Percentiles rank a stretch among this genome's conserved stretches.
Evolutionary conservation across 2,797 vertebrate genomes (phyloP).

Genomic region (Serranus cabrilla): DNA sequence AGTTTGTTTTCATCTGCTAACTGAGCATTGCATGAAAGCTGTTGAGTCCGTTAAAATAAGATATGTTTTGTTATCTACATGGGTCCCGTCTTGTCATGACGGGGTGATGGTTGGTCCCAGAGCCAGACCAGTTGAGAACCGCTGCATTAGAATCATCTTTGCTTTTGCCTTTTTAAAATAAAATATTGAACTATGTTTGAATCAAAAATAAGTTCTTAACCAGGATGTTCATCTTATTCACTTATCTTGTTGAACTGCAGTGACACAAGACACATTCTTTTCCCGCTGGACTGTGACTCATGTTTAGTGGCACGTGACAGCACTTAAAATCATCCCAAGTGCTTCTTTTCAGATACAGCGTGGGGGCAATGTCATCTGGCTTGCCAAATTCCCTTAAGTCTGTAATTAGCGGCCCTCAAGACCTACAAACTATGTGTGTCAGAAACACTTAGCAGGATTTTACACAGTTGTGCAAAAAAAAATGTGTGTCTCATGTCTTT

Average conservation of each 20-base stretch:
- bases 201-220: neutral
- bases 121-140: too few species aligned
- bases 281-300: neutral
- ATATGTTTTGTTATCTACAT: too few species aligned
- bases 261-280: neutral
- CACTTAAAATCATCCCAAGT: constrained; percentile 24
- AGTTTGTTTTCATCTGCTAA: too few species aligned
- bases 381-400: constrained; percentile 4
- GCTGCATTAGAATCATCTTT: neutral
- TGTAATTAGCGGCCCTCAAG: constrained; percentile 15
- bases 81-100: too few species aligned
- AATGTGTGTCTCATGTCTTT: neutral
- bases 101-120: too few species aligned
- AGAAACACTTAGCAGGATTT: neutral
- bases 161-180: neutral
- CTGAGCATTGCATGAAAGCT: too few species aligned
- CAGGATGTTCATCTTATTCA: neutral
- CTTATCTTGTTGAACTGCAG: neutral
- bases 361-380: neutral
- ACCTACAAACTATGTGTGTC: neutral
- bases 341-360: neutral
- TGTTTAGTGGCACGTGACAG: neutral
- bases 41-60: too few species aligned
- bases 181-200: neutral
- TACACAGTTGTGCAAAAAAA: neutral